Evolutionary conservation across 2,113 vertebrate species (phyloP).

Genomic region (Percina caprodes): DNA sequence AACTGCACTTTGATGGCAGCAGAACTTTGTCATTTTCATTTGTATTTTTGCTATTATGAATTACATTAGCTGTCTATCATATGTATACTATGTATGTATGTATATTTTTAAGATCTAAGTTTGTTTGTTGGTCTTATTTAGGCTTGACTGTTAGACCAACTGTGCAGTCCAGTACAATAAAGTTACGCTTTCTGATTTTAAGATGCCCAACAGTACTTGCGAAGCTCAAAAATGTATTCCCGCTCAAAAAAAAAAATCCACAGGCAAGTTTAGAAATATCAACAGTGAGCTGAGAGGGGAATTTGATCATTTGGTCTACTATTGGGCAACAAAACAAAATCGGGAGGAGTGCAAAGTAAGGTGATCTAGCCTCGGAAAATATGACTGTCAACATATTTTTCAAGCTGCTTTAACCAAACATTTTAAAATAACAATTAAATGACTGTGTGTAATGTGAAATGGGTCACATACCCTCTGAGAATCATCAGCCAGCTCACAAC

Average conservation of each 20-base stretch:
- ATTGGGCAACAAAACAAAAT: neutral
- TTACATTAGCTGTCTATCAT: neutral
- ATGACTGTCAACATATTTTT: neutral
- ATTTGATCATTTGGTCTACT: slow-evolving; percentile 4
- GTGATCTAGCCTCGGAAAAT: neutral
- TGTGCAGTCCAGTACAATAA: neutral
- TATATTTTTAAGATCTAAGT: neutral
- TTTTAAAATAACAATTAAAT: neutral
- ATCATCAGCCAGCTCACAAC: neutral
- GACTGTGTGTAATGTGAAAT: neutral
- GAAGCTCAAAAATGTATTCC: slow-evolving; percentile 7
- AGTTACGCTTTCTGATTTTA: neutral
- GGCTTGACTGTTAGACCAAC: neutral
- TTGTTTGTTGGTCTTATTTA: neutral
- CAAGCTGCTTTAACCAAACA: neutral
- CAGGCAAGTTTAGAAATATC: neutral
- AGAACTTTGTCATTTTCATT: slow-evolving; percentile 20
- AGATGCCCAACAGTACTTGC: neutral
- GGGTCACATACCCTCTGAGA: neutral
- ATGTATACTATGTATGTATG: neutral
- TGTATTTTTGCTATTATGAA: neutral
- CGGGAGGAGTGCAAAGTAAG: neutral
- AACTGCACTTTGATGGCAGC: slow-evolving; percentile 36
- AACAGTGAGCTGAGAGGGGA: neutral
- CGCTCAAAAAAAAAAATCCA: slow-evolving; percentile 12